A percentile compares a stretch with the other conserved stretches of the same genome.
phyloP scores from a whole-genome alignment of 2,888 invertebrate genomes.

The Formica aserva region DNA sequence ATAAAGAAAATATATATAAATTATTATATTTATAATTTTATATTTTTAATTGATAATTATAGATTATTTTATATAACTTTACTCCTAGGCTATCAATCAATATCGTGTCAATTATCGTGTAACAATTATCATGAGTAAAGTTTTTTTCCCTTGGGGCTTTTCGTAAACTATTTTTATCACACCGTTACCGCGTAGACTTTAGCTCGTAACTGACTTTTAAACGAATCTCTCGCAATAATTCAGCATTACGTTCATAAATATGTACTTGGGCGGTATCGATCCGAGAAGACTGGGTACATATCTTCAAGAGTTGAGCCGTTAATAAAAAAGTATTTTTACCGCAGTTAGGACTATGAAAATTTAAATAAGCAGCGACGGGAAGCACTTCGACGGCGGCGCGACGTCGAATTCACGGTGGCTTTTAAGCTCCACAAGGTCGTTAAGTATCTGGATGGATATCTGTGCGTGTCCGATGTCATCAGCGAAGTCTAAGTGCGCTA shows the following conservation, averaged over 20 bases:
- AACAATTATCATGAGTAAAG: background rate
- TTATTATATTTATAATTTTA: background rate
- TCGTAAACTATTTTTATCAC: slow-evolving; percentile 15
- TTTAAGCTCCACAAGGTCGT: slow-evolving; percentile 38
- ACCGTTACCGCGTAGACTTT: slow-evolving; percentile 22
- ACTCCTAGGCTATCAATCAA: background rate
- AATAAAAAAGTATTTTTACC: slow-evolving; percentile 47
- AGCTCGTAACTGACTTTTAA: slow-evolving; percentile 29
- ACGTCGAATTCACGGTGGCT: slow-evolving; percentile 30
- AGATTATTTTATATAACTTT: background rate
- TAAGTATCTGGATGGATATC: slow-evolving; percentile 35
- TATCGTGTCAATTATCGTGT: background rate
- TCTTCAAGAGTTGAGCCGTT: slow-evolving; percentile 30
- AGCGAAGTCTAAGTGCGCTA: slow-evolving; percentile 51
- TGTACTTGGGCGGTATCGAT: slow-evolving; percentile 73
- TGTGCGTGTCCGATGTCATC: slow-evolving; percentile 37
- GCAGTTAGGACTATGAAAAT: slow-evolving; percentile 53
- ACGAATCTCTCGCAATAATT: slow-evolving; percentile 52
- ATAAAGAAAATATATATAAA: background rate
- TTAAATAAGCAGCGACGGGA: slow-evolving; percentile 42
- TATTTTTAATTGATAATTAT: background rate
- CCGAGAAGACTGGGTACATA: slow-evolving; percentile 35
- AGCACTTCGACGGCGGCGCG: slow-evolving; percentile 31
- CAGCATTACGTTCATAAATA: slow-evolving; percentile 68
- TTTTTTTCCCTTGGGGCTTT: background rate